A percentile compares a stretch with the other conserved stretches of the same genome.
Conservation (phyloP, 2,113 vertebrate species). For the Macquaria australasica region DNA sequence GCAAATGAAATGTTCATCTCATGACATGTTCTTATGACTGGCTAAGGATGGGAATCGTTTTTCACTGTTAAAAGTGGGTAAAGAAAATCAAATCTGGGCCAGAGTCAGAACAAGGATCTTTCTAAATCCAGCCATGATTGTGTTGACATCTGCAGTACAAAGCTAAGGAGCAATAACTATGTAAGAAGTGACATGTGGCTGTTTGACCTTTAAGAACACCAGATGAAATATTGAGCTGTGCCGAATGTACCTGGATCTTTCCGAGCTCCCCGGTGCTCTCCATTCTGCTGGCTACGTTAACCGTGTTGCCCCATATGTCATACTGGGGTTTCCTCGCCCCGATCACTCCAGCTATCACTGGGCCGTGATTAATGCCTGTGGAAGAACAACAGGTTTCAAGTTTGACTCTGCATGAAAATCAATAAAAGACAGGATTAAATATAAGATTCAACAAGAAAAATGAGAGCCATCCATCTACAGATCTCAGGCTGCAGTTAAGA, state of each 20-base stretch:
- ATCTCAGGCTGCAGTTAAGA: not conserved
- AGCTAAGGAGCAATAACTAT: not conserved
- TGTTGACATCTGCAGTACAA: constrained; percentile 7
- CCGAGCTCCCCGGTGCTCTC: constrained; percentile 96
- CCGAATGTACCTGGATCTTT: constrained; percentile 92
- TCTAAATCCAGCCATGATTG: not conserved
- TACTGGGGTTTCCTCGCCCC: constrained; percentile 99
- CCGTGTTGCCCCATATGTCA: constrained; percentile 98
- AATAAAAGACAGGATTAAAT: not conserved
- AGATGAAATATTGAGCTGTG: not conserved
- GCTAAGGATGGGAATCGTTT: not conserved
- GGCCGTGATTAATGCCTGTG: constrained; percentile 96
- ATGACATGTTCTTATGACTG: not conserved
- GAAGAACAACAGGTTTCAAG: not conserved
- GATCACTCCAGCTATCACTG: constrained; percentile 97
- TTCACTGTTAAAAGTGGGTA: not conserved
- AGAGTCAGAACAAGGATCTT: not conserved
- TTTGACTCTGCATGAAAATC: too few species aligned
- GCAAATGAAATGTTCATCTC: not conserved
- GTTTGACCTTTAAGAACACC: not conserved
- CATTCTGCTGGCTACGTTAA: constrained; percentile 98
- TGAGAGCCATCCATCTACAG: not conserved
- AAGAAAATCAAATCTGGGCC: not conserved
- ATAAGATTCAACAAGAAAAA: not conserved
- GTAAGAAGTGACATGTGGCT: not conserved